Evolutionary conservation across 2,888 invertebrate genomes (phyloP), one percentile per base, ranked within the genome.

Genomic region (Protodeltote pygarga): DNA sequence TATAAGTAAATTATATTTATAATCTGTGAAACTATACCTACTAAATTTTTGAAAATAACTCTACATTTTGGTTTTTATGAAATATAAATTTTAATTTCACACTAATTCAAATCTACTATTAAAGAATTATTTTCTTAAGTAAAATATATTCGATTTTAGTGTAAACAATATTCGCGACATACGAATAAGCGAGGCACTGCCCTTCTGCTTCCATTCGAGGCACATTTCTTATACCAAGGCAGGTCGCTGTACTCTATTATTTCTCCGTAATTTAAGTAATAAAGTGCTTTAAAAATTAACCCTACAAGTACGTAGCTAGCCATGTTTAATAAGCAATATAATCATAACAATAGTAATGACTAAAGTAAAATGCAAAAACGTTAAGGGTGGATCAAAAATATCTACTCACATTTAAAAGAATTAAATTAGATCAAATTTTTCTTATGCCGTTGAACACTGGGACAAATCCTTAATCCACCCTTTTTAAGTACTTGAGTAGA

Each of bases 61-160:
- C 5, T 23, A 40, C 0, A 5, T 20, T 5, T 35, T n/a, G n/a
- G n/a, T n/a, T n/a, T 9, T 8, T 5, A 9, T 23, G 27, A 1
- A 25, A 23, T 21, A 6, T 28, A 5, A 20, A 10, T 14, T 21
- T 25, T 13, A 19, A 10, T 35, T 27, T 27, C n/a, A 29, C 61
- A 60, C 60, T 46, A 45, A 24, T 19, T 24, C 20, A 35, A 33
- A 20, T 39, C 21, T 45, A 37, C 5, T n/a, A 0, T 37, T 35
- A 11, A 20, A 0, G 4, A 17, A 10, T 20, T 9, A 5, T 25
- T 33, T 34, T 9, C 6, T n/a, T 4, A 27, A 14, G n/a, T 17
- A 23, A 6, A n/a, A 0, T 25, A 5, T 20, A 4, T 11, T 38
- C 20, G 25, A 3, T 5, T 15, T 13, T 13, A 32, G 13, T 3